Percentiles rank a stretch among this genome's conserved stretches.
Conservation (phyloP, 2,797 vertebrate species). For the Echiichthys vipera region DNA sequence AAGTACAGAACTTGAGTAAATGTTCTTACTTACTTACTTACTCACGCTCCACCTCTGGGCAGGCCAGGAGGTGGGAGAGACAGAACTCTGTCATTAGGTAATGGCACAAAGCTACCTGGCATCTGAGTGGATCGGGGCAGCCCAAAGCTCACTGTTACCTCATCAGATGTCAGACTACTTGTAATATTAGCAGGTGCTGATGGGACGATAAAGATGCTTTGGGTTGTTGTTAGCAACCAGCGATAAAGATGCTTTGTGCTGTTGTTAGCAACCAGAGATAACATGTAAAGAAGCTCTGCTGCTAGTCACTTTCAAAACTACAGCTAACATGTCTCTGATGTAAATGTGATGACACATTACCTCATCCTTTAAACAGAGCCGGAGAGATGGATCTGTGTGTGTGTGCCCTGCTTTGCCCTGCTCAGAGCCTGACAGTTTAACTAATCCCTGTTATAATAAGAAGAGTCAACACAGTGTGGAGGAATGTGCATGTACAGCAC, state of each 20-base stretch:
- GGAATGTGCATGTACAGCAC: constrained; percentile 78
- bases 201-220: constrained; percentile 20
- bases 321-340: background rate
- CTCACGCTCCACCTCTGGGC: too few species aligned
- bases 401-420: constrained; percentile 33
- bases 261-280: constrained; percentile 25
- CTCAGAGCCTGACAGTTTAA: constrained; percentile 50
- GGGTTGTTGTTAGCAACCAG: too few species aligned
- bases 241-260: too few species aligned
- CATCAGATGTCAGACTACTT: constrained; percentile 25
- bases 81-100: constrained; percentile 38
- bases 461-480: constrained; percentile 61
- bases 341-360: constrained; percentile 59
- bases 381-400: constrained; percentile 62
- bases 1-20: too few species aligned
- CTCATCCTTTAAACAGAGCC: constrained; percentile 72
- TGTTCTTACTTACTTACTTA: too few species aligned
- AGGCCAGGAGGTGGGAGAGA: constrained; percentile 15
- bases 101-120: constrained; percentile 49
- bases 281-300: constrained; percentile 1
- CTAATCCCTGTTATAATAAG: constrained; percentile 76
- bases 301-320: background rate
- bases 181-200: constrained; percentile 29
- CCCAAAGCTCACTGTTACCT: background rate
- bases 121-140: constrained; percentile 15